Evolutionary conservation across 2,888 invertebrate species (phyloP).

Genomic region (Drosophila monieri): DNA sequence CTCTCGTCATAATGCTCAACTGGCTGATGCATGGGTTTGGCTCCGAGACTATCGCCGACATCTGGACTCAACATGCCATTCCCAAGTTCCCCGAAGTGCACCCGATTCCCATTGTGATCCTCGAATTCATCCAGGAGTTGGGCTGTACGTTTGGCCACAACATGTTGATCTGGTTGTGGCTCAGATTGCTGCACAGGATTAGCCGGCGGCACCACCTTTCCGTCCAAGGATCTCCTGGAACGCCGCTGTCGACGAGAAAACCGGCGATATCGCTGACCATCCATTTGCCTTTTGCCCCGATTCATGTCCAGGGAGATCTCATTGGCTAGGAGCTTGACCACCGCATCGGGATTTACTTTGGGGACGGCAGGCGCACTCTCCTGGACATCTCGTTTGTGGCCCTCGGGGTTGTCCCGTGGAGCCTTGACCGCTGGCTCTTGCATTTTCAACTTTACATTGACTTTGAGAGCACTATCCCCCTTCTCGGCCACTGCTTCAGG

Average conservation of each 20-base stretch:
- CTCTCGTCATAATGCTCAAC: conserved; percentile 8
- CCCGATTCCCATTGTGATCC: conserved; percentile 66
- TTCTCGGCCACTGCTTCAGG: neutral
- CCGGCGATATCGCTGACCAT: conserved; percentile 20
- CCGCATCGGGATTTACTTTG: conserved; percentile 46
- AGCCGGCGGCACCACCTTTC: neutral
- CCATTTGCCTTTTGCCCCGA: conserved; percentile 47
- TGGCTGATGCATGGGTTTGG: conserved; percentile 1
- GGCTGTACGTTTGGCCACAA: conserved; percentile 6
- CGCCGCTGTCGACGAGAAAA: conserved; percentile 6
- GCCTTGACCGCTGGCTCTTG: neutral
- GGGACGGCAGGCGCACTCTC: neutral
- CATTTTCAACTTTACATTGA: neutral
- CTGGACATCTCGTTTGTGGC: neutral
- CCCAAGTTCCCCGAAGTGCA: conserved; percentile 27
- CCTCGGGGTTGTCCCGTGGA: neutral
- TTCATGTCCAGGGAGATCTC: conserved; percentile 48
- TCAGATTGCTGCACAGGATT: neutral
- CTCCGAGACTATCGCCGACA: conserved; percentile 14
- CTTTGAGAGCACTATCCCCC: conserved; percentile 3
- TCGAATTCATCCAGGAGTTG: conserved; percentile 50
- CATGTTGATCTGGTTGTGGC: neutral
- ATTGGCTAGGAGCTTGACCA: conserved; percentile 59
- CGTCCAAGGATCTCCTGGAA: conserved; percentile 31
- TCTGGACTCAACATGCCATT: conserved; percentile 39